Percentiles rank a stretch among this genome's conserved stretches.
phyloP scores from a whole-genome alignment of 2,888 invertebrate species.

The Heliothis peltigera region DNA sequence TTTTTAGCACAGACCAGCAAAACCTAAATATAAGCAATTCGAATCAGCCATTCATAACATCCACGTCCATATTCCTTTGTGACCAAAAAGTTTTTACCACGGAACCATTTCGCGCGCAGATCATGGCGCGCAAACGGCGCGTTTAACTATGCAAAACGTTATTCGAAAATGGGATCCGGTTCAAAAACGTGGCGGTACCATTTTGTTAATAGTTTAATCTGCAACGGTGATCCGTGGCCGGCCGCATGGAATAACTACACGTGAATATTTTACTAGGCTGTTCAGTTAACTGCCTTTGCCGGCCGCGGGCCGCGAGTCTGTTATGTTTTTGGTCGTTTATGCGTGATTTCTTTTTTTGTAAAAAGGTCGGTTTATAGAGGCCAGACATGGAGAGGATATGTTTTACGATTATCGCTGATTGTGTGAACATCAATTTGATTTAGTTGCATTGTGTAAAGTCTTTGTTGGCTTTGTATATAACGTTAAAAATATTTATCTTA shows the following conservation, averaged over 20 bases:
- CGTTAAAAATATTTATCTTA: no score
- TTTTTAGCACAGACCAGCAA: neutral
- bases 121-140: constrained; percentile 60
- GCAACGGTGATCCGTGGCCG: constrained; percentile 75
- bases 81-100: constrained; percentile 51
- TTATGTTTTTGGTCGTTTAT: constrained; percentile 48
- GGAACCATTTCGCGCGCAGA: constrained; percentile 55
- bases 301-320: constrained; percentile 24
- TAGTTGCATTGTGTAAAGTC: no score
- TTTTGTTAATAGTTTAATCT: constrained; percentile 88
- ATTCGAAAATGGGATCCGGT: constrained; percentile 65
- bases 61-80: constrained; percentile 27
- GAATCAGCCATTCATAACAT: constrained; percentile 2
- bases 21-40: neutral
- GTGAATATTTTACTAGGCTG: constrained; percentile 79
- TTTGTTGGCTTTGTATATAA: no score
- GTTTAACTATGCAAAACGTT: constrained; percentile 71
- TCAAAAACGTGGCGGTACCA: constrained; percentile 68
- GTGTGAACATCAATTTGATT: neutral
- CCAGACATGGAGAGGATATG: neutral
- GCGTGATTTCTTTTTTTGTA: constrained; percentile 26
- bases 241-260: constrained; percentile 76
- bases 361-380: constrained; percentile 1
- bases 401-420: neutral
- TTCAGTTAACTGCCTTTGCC: constrained; percentile 59